Evolutionary conservation across 2,797 vertebrate species (phyloP), one percentile per base, ranked within the genome.

Genomic region (Crocidura indochinensis): DNA sequence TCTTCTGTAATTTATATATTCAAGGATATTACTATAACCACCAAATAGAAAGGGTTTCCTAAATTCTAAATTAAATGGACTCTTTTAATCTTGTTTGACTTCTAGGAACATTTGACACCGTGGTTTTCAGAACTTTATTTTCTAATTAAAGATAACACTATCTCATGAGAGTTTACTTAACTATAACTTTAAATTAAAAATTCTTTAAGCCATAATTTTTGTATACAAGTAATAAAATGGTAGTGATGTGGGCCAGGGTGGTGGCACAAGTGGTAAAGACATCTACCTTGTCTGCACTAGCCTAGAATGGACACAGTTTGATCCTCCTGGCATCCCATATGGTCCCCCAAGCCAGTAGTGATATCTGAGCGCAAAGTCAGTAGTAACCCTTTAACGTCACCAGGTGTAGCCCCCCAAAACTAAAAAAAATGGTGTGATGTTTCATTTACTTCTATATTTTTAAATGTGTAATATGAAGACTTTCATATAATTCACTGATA

Each of bases 131-230:
- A 69, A 64, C 67, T 91, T 84, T 17, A 87, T 68, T 80, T 22
- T 73, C 15, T 78, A 47, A 84, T 80, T 22, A n/a, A 6, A 38
- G 60, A 74, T 71, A 91, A 88, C 31, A 82, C 27, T 78, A 53
- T 24, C 53, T 92, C 31, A 71, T 77, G 1, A 44, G 5, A 38
- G 38, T 38, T 38, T 38, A 38, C 38, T 5, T 38, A 5, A 38
- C 38, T 38, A 46, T 6, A 85, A 38, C n/a, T 17, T 20, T 69
- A 44, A 53, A 53, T 38, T 38, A 53, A 53, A 53, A 17, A 17
- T 53, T 14, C 51, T 14, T 53, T 12, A 53, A 53, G 12, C 20
- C 81, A 10, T 87, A 68, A 47, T 80, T 75, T 93, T 81, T 76
- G 24, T 60, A 29, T 0, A 80, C 29, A 6, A 84, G 19, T 15